Evolutionary conservation across 2,797 vertebrate genomes (phyloP), one percentile per base, ranked within the genome.

Genomic region (Limosa lapponica): DNA sequence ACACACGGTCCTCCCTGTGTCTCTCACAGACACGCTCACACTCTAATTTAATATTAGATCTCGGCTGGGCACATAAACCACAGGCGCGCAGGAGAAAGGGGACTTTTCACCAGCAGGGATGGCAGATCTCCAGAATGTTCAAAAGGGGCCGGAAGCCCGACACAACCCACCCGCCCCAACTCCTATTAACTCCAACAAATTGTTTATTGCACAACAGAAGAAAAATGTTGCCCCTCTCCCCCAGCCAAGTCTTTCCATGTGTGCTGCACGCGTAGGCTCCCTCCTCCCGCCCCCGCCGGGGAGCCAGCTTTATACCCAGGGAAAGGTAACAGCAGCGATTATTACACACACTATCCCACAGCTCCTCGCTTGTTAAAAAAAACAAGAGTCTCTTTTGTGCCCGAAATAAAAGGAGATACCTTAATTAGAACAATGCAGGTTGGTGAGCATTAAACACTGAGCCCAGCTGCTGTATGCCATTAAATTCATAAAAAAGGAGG

Each of bases 401-500:
- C 91, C 52, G 58, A 97, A 97, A 97, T 97, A 97, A 97, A 98
- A 96, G 96, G 97, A 96, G 96, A 97, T 97, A 97, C 96, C 94
- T 98, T 98, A 98, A 99, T 98, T 98, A 98, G 98, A 98, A 98
- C 96, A 98, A 98, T 98, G 98, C 98, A 97, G 97, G 96, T 96
- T 97, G 75, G 96, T 96, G 92, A 96, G 98, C 96, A 97, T 96
- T 96, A 97, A 97, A 97, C 95, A 97, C 94, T 49, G 83, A 96
- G 97, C 97, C 98, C 98, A 98, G 98, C 98, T 98, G 98, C 98
- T 97, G 95, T 91, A 93, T 97, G 98, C 97, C 98, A 98, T 98
- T 98, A 97, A 97, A 98, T 97, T 97, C 97, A 98, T 98, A 97
- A 97, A 97, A 95, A 88, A 74, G 87, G 96, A 93, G 93, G 96